Conservation (phyloP, 2,888 invertebrate genomes). For the Mesoligia furuncula region DNA sequence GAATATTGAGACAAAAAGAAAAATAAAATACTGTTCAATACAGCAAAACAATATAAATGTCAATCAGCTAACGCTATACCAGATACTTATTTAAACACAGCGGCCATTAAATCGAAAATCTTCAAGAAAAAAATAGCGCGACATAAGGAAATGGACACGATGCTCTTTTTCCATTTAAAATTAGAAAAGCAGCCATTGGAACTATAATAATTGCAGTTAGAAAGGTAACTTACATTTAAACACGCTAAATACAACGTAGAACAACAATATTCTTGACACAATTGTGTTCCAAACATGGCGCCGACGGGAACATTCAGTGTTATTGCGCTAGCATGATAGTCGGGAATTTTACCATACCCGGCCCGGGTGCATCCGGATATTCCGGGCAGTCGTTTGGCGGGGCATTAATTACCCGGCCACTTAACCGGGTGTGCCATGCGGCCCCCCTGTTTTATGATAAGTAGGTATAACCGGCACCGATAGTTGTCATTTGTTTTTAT, state of each 20-base stretch:
- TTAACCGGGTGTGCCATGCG: constrained; percentile 74
- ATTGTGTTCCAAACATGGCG: constrained; percentile 48
- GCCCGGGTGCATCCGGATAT: constrained; percentile 73
- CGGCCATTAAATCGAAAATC: constrained; percentile 10
- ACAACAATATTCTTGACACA: constrained; percentile 54
- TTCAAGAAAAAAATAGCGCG: constrained; percentile 13
- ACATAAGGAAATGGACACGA: neutral
- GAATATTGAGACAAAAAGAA: neutral
- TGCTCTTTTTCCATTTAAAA: neutral
- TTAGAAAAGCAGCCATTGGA: neutral
- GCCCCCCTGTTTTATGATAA: constrained; percentile 66
- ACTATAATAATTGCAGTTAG: neutral
- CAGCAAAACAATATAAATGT: neutral
- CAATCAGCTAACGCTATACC: neutral
- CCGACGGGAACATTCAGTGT: constrained; percentile 52
- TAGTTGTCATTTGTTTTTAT: constrained; percentile 61
- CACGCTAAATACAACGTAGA: constrained; percentile 32
- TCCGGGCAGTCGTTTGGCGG: constrained; percentile 77
- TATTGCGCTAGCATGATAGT: constrained; percentile 63
- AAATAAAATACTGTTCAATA: neutral
- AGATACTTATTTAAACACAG: neutral
- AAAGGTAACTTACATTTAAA: constrained; percentile 10
- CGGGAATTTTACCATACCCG: constrained; percentile 72
- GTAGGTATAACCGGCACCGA: constrained; percentile 51
- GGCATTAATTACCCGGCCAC: constrained; percentile 83